Conservation (phyloP, 1,140 invertebrate genomes). For the Trichonephila clavipes region DNA sequence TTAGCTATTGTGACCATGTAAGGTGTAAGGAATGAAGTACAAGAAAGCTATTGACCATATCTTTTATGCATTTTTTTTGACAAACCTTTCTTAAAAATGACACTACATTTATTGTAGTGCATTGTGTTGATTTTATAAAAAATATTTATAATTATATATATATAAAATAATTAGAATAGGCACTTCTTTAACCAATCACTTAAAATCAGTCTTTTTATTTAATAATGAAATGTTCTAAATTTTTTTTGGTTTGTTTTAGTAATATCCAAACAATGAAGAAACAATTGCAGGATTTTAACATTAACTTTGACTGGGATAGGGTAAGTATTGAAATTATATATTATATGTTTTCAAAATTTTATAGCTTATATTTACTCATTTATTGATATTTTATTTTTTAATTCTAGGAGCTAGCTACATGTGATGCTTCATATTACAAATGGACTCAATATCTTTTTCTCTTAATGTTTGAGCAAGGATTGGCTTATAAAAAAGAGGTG, state of each 20-base stretch:
- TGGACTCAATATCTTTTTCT: constrained; percentile 99
- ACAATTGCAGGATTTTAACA: constrained; percentile 91
- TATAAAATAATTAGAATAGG: too few species aligned
- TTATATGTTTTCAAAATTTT: background rate
- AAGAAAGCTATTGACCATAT: too few species aligned
- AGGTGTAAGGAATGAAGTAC: too few species aligned
- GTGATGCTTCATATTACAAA: constrained; percentile 83
- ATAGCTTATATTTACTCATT: background rate
- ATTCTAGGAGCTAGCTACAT: constrained; percentile 83
- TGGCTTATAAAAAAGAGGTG: constrained; percentile 93
- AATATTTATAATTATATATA: too few species aligned
- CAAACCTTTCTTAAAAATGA: too few species aligned
- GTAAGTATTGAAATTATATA: constrained; percentile 83
- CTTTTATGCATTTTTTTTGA: too few species aligned
- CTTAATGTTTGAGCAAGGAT: constrained; percentile 90
- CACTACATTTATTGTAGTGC: too few species aligned
- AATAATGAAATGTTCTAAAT: too few species aligned
- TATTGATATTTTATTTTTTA: background rate
- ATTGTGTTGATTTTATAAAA: too few species aligned
- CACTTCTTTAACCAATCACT: too few species aligned
- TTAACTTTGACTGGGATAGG: constrained; percentile 96
- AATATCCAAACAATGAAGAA: constrained; percentile 95
- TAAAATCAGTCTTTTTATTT: too few species aligned
- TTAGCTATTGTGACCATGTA: too few species aligned
- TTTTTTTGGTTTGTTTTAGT: constrained; percentile 78